Base-by-base conservation (phyloP, 2,888 invertebrate genomes). In the Neuroscelio doddi region DNA sequence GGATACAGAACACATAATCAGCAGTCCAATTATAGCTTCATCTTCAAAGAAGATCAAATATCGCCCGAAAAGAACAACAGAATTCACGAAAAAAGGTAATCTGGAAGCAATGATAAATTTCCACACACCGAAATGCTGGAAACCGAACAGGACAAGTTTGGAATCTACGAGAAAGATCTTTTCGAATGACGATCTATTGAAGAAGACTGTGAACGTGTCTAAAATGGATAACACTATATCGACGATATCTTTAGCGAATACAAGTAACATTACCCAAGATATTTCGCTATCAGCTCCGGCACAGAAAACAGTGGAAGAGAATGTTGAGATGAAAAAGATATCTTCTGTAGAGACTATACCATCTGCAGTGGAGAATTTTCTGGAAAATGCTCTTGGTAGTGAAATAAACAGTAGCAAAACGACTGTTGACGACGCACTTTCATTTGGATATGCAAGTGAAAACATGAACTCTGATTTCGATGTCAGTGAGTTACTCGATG, bases 131-230 rank as follows among this genome's bases (percentile, higher is more conserved):
- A 49, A 55, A 8, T 17, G 26, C 1, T 44, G 30, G 30, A 38
- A n/a, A 17, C 26, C 47, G 5, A 71, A 3, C 1, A n/a, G 3
- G 47, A 74, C 72, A 1, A 64, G 72, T 17, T 65, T 78, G 44
- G 77, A 79, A 39, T 77, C 77, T 2, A 76, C 79, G 1, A 68
- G 75, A 17, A 68, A 74, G 50, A 44, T 56, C 0, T 39, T 45
- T 3, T 56, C 59, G 3, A 56, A 66, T 9, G 66, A 57, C 10
- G 64, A 68, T 32, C 56, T 53, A 2, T 12, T 8, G 10, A 45
- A 58, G 12, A 34, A 34, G 12, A 7, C 7, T 1, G 8, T 17
- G 16, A 1, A 7, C 9, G 44, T 46, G 9, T 46, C 36, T 8
- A 50, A 55, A 42, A 5, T 64, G 21, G 42, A 55, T 32, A 64